Evolutionary conservation across 2,888 invertebrate genomes (phyloP), one percentile per base, ranked within the genome.

Genomic region (Imbricaverruca yamaguchii): DNA sequence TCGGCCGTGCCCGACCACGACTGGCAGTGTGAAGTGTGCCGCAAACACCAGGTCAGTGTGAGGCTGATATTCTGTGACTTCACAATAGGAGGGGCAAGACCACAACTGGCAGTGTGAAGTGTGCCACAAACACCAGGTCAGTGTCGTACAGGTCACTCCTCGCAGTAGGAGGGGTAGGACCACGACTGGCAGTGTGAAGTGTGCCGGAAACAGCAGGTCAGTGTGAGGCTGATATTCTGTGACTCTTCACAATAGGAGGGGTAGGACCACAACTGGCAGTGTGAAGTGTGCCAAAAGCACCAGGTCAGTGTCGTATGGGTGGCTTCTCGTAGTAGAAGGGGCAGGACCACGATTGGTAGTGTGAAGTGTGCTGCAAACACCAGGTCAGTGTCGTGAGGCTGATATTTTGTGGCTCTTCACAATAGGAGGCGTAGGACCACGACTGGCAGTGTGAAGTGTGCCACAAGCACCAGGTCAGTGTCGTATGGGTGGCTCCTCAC

Each of bases 391-490:
- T 39, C 39, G 39, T 99, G 99, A 89, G 94, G 97, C n/a, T n/a
- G n/a, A n/a, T n/a, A n/a, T n/a, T n/a, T n/a, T n/a, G 81, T 56
- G 69, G 18, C 98, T 98, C 80, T 96, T 39, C 97, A 15, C 89
- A 98, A 86, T 92, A 93, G 80, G 93, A 97, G 88, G 96, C 98
- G 79, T 98, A 98, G 81, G 94, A 95, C 82, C 97, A 97, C 88
- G 97, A 97, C 86, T 98, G 98, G 97, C 94, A 96, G 85, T 99
- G 99, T 89, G 92, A 92, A 84, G 91, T 97, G 81, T 99, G 99
- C 87, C 93, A 93, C 86, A 93, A 93, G 80, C 97, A 98, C 87
- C 93, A 94, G 90, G 93, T 90, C 85, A 83, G 84, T 82, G 69
- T 39, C 39, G 39, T 39, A 4, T 39, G 39, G 39, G 39, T 39